A percentile compares a stretch with the other conserved stretches of the same genome.
Conservation (phyloP, 1,140 invertebrate genomes). For the Spodoptera frugiperda region DNA sequence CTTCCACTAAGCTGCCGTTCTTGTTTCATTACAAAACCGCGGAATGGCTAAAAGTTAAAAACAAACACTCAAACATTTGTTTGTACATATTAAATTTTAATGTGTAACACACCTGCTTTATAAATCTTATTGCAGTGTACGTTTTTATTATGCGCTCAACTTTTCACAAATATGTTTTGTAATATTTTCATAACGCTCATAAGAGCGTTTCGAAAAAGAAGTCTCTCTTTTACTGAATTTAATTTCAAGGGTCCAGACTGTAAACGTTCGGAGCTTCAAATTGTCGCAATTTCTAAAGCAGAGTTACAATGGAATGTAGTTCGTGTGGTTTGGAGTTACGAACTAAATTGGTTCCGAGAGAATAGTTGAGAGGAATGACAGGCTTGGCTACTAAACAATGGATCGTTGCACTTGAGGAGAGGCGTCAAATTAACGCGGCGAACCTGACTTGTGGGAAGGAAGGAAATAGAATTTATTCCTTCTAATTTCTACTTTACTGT, state of each 20-base stretch:
- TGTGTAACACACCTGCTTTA: not conserved
- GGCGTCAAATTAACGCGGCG: constrained; percentile 8
- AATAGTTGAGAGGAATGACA: not conserved
- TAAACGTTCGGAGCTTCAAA: constrained; percentile 3
- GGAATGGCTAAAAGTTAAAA: constrained; percentile 6
- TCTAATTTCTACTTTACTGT: not conserved
- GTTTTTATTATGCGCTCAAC: too few relatives aligned
- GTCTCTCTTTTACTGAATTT: not conserved
- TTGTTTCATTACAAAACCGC: constrained; percentile 20
- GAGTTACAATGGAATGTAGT: constrained; percentile 9
- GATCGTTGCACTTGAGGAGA: constrained; percentile 34
- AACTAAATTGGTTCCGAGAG: not conserved
- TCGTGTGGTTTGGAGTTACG: constrained; percentile 6
- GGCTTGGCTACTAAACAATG: constrained; percentile 35
- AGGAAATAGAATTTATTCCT: constrained; percentile 12
- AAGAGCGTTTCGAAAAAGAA: constrained; percentile 1
- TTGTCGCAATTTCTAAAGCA: not conserved
- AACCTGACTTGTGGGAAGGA: not conserved
- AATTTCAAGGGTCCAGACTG: constrained; percentile 12
- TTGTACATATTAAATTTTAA: constrained; percentile 14
- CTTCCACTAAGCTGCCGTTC: constrained; percentile 1
- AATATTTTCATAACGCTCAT: not conserved
- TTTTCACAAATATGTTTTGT: not conserved
- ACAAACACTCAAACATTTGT: constrained; percentile 1
- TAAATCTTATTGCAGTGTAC: not conserved